phyloP scores from a whole-genome alignment of 2,113 vertebrate species.

The Chascanopsetta lugubris region DNA sequence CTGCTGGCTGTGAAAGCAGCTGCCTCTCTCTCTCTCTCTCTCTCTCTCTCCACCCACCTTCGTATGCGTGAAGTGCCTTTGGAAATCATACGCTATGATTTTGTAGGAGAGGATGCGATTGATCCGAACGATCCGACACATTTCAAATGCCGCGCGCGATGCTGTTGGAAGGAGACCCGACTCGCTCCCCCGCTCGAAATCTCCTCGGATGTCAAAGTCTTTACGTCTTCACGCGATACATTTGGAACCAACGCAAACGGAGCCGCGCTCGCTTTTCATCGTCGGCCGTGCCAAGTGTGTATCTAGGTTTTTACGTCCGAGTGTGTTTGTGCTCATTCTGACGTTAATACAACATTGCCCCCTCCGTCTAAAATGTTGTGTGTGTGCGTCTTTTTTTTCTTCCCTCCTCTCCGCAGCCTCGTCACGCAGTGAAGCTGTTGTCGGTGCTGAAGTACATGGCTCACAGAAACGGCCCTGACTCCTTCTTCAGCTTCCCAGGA shows the following conservation, averaged over 20 bases:
- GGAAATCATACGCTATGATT: no score
- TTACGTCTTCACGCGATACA: conserved; percentile 19
- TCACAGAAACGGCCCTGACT: conserved; percentile 93
- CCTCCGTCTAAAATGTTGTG: conserved; percentile 52
- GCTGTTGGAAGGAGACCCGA: neutral
- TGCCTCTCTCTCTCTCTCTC: no score
- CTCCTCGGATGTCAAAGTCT: conserved; percentile 13
- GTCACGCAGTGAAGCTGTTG: conserved; percentile 93
- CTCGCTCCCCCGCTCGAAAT: conserved; percentile 1
- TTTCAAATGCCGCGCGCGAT: neutral
- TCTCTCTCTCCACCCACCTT: no score
- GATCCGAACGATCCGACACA: no score
- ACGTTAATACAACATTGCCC: neutral
- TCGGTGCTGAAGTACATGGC: conserved; percentile 96
- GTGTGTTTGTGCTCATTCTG: conserved; percentile 1
- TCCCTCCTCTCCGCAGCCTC: conserved; percentile 80
- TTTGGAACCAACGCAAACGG: conserved; percentile 27
- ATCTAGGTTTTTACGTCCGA: neutral
- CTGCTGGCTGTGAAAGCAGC: no score
- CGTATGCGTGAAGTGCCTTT: no score
- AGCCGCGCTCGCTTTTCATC: neutral
- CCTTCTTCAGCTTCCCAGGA: conserved; percentile 98
- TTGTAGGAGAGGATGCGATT: no score
- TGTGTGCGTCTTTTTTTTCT: conserved; percentile 7
- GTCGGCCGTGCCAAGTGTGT: conserved; percentile 1